These are phyloP conservation scores for Congeria kusceri DNA, from an alignment of 2,888 invertebrate species.

Conservation along the genomic window DNA sequence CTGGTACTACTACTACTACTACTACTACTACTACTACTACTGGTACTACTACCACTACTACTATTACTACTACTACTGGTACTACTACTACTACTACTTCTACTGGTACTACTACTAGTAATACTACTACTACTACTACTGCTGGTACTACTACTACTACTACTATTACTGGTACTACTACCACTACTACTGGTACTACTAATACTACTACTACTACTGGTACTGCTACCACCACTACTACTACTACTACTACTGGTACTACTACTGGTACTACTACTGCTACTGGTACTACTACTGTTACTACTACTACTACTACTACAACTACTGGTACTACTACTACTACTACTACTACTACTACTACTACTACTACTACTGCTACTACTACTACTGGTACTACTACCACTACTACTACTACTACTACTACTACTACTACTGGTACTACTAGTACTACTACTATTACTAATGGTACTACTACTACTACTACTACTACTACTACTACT, in stretches of 20 bases:
- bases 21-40: conserved; percentile 6
- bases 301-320: conserved; percentile 43
- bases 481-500: conserved; percentile 43
- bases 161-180: neutral
- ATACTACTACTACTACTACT: neutral
- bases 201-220: too few species aligned
- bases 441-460: conserved; percentile 42
- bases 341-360: conserved; percentile 43
- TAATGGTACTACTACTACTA: conserved; percentile 43
- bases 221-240: too few species aligned
- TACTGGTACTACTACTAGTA: neutral
- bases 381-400: conserved; percentile 26
- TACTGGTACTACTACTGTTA: conserved; percentile 17
- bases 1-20: conserved; percentile 3
- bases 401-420: conserved; percentile 12
- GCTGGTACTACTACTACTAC: neutral
- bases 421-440: conserved; percentile 23
- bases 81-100: neutral
- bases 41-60: neutral
- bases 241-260: conserved; percentile 1
- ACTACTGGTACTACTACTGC: neutral
- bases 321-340: conserved; percentile 41
- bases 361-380: conserved; percentile 37
- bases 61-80: neutral
- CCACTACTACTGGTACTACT: conserved; percentile 21